Base-by-base conservation (phyloP, 2,888 invertebrate genomes). In the Entomobrya multifasciata region DNA sequence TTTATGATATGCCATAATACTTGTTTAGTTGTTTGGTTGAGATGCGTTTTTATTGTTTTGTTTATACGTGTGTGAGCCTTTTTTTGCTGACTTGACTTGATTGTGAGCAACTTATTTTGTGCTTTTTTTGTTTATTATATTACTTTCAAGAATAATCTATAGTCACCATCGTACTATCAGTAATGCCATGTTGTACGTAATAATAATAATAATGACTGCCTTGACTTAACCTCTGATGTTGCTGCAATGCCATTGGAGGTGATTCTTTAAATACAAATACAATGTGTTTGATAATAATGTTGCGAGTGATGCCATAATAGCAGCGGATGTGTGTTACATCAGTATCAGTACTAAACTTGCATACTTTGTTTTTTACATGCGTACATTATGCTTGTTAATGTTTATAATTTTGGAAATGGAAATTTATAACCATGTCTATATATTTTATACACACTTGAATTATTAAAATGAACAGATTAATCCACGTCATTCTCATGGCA, bases 11-110 rank as follows among this genome's bases (percentile, higher is more conserved):
- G 41, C 41, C 65, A 65, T 41, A 41, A 65, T 41, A 65, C 65
- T 65, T 65, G 65, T 65, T 62, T 17, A 30, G 17, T 30, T 27
- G 60, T n/a, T 62, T 62, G 1, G 5, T 44, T 30, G 30, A 62
- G 27, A 30, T 62, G 60, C 60, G 27, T 62, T 62, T 62, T 62
- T 62, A 65, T 41, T 65, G 60, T 65, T 65, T 65, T 65, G 65
- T 65, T 65, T 65, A 65, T 41, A 65, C 65, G 41, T 65, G 65
- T 65, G 65, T 20, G 36, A 1, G 25, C 1, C 4, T 8, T 25
- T 25, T n/a, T n/a, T n/a, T n/a, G n/a, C n/a, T n/a, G n/a, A n/a
- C n/a, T n/a, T n/a, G n/a, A n/a, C n/a, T n/a, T n/a, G n/a, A n/a
- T n/a, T n/a, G n/a, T n/a, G n/a, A n/a, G 13, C 6, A 8, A 22